Conservation (phyloP, 2,797 vertebrate genomes). For the Alcedo atthis region DNA sequence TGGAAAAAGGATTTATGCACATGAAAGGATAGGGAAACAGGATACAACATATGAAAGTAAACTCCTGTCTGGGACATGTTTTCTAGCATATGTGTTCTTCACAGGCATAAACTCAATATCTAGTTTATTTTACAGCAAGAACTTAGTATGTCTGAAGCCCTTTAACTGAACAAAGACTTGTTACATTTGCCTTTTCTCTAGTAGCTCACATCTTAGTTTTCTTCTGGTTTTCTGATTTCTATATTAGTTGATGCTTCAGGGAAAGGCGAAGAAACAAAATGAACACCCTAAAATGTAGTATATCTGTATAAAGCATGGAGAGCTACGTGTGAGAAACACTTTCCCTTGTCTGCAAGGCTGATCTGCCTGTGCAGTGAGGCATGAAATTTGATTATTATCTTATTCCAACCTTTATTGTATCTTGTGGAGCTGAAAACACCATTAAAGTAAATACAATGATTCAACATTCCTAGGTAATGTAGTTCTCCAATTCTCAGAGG, state of each 20-base stretch:
- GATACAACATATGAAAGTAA: not conserved
- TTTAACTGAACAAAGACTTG: not conserved
- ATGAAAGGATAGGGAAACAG: not conserved
- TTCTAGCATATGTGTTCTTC: not conserved
- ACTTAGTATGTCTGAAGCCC: not conserved
- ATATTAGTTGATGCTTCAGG: not conserved
- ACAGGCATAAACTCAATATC: not conserved
- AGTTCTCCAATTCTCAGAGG: slow-evolving; percentile 1
- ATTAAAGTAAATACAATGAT: slow-evolving; percentile 51
- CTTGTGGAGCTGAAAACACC: slow-evolving; percentile 37
- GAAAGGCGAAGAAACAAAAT: slow-evolving; percentile 1
- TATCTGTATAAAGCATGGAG: not conserved
- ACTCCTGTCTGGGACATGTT: not conserved
- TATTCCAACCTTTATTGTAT: slow-evolving; percentile 17
- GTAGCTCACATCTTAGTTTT: not conserved
- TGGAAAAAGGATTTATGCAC: not conserved
- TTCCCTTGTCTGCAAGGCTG: not conserved
- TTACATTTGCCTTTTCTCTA: not conserved
- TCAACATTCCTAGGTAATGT: not conserved
- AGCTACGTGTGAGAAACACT: not conserved
- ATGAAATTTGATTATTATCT: slow-evolving; percentile 50
- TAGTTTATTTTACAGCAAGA: not conserved
- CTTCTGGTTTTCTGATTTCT: not conserved
- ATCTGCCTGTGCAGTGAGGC: slow-evolving; percentile 27
- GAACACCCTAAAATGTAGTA: not conserved